Evolutionary conservation across 2,113 vertebrate genomes (phyloP), one percentile per base, ranked within the genome.

Genomic region (Serinus canaria): DNA sequence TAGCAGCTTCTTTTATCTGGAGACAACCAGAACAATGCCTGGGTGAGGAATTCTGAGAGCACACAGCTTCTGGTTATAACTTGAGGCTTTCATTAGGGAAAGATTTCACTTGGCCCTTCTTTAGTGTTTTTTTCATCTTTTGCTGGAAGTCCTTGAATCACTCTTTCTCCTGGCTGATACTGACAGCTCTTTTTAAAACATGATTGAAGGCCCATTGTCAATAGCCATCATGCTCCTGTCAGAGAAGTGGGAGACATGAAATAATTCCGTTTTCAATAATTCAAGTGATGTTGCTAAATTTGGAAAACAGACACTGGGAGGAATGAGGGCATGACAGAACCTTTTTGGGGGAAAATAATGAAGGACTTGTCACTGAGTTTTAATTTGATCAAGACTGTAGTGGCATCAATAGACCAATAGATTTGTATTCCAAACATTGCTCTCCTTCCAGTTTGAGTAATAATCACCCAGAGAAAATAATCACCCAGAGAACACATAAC

Each of bases 201-300:
- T 77, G 83, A 90, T 76, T 72, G 92, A 92, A 85, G 72, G 83
- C 44, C 55, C 35, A 14, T 73, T 91, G 90, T 95, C 95, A 86
- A 80, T 76, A 91, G 76, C 35, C 80, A 80, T 83, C 76, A 33
- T 15, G 53, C 21, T 80, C 21, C 47, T 73, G 53, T 44, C 5
- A 23, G 63, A 33, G 67, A 83, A 83, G 33, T 55, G 33, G 11
- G 53, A 83, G 87, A 83, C 49, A 43, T 43, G 9, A 92, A 91
- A 94, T 80, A 86, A 91, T 55, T 35, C 3, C 0, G 7, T 21
- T 83, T 92, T 92, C 80, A 91, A 64, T 91, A 95, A 86, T 92
- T 86, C 67, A 91, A 55, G 33, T 49, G n/a, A 55, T 83, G 72
- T 31, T 94, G 47, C 67, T 86, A 92, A 91, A 92, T 91, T 76